Conservation (phyloP, 1,140 invertebrate species). For the Colletes gigas region DNA sequence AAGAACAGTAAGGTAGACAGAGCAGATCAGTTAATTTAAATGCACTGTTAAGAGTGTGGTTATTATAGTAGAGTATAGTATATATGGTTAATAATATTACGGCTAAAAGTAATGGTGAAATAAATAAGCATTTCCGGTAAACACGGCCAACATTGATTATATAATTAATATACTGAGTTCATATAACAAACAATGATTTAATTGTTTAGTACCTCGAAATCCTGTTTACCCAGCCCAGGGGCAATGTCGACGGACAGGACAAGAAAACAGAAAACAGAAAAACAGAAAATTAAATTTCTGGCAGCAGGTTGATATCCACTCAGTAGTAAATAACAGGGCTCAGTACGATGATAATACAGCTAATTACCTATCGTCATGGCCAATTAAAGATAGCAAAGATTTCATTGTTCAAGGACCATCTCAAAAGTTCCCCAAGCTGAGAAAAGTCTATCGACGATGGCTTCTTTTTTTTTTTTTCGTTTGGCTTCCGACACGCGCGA, state of each 20-base stretch:
- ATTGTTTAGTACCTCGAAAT: constrained; percentile 80
- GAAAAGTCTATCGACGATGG: constrained; percentile 70
- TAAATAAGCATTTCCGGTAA: constrained; percentile 76
- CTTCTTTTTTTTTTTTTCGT: too few relatives aligned
- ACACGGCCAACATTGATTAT: constrained; percentile 78
- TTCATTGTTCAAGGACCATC: constrained; percentile 93
- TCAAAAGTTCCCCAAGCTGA: constrained; percentile 95
- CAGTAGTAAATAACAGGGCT: constrained; percentile 33
- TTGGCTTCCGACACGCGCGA: too few relatives aligned
- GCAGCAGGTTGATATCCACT: constrained; percentile 54
- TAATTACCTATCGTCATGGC: constrained; percentile 36
- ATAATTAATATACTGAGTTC: constrained; percentile 77
- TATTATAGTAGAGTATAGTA: constrained; percentile 45
- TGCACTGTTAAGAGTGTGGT: constrained; percentile 70
- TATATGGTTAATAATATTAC: constrained; percentile 59
- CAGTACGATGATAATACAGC: constrained; percentile 16
- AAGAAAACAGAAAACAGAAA: constrained; percentile 80
- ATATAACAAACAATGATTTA: constrained; percentile 74
- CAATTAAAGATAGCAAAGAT: constrained; percentile 44
- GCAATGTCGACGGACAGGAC: constrained; percentile 79
- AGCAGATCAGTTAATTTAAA: constrained; percentile 75
- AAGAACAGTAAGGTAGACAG: constrained; percentile 75
- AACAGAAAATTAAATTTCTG: constrained; percentile 74
- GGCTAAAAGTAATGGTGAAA: constrained; percentile 67
- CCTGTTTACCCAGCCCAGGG: constrained; percentile 80